Conservation (phyloP, 2,113 vertebrate genomes). For the Mirza zaza region DNA sequence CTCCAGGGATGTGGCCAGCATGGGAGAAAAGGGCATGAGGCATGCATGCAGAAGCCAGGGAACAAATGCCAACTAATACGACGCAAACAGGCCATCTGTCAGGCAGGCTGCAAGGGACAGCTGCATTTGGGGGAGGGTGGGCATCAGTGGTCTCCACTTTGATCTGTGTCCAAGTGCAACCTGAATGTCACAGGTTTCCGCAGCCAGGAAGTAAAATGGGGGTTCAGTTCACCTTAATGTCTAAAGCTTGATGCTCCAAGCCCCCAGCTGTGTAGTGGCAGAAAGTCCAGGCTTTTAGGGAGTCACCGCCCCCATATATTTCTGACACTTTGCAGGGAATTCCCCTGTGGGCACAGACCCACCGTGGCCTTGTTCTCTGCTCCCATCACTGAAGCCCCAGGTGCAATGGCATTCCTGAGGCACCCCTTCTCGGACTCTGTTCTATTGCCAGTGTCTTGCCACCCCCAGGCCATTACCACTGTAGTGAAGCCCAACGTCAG, state of each 20-base stretch:
- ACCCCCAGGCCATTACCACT: background rate
- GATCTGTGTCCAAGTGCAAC: background rate
- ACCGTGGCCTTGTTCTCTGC: background rate
- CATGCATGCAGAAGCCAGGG: background rate
- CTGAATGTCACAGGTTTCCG: background rate
- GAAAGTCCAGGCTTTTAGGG: background rate
- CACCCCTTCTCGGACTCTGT: background rate
- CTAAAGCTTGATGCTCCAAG: background rate
- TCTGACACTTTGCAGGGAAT: background rate
- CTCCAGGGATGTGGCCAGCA: background rate
- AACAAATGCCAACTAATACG: background rate
- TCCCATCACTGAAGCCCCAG: background rate
- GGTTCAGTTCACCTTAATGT: background rate
- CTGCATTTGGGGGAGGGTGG: background rate
- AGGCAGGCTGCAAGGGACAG: constrained; percentile 8
- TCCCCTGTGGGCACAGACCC: too few species aligned
- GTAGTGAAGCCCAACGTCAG: background rate
- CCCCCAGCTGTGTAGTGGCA: background rate
- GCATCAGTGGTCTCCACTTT: background rate
- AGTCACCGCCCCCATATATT: background rate
- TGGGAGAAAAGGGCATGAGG: background rate
- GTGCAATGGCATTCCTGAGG: background rate
- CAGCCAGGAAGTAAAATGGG: background rate
- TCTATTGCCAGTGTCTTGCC: background rate
- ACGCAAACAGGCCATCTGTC: constrained; percentile 22